These are phyloP conservation scores for Aleiodes sp. DNA, from an alignment of 1,140 invertebrate genomes.

Conservation along the genomic window DNA sequence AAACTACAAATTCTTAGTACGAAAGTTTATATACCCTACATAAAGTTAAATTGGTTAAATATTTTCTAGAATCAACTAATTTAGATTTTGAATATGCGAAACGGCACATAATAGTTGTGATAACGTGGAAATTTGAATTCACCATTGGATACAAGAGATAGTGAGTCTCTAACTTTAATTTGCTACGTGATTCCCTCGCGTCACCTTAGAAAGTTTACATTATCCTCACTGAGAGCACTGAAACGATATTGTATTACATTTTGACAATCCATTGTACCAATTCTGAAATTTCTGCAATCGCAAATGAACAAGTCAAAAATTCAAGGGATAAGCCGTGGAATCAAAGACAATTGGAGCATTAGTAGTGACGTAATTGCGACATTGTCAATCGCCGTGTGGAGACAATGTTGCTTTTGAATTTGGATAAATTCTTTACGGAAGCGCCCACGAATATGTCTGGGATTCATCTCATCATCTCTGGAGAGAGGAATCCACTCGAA, in stretches of 20 bases:
- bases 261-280: too few species aligned
- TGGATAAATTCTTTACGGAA: too few species aligned
- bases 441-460: too few species aligned
- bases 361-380: too few species aligned
- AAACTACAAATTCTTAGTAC: too few species aligned
- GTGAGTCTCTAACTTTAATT: slow-evolving; percentile 28
- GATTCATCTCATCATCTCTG: too few species aligned
- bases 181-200: slow-evolving; percentile 32
- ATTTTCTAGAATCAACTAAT: neutral
- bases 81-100: slow-evolving; percentile 12
- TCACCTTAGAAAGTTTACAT: slow-evolving; percentile 31
- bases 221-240: neutral
- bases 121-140: neutral
- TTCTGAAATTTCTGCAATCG: too few species aligned
- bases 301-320: too few species aligned
- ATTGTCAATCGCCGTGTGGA: neutral
- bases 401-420: neutral
- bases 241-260: slow-evolving; percentile 24
- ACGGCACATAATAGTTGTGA: slow-evolving; percentile 12
- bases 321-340: too few species aligned
- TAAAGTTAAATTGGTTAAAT: neutral
- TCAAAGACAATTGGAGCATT: too few species aligned
- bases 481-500: too few species aligned
- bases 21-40: neutral
- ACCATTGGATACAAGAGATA: slow-evolving; percentile 6